Evolutionary conservation across 2,888 invertebrate species (phyloP), one percentile per base, ranked within the genome.

Genomic region (Amphipyra tragopoginis): DNA sequence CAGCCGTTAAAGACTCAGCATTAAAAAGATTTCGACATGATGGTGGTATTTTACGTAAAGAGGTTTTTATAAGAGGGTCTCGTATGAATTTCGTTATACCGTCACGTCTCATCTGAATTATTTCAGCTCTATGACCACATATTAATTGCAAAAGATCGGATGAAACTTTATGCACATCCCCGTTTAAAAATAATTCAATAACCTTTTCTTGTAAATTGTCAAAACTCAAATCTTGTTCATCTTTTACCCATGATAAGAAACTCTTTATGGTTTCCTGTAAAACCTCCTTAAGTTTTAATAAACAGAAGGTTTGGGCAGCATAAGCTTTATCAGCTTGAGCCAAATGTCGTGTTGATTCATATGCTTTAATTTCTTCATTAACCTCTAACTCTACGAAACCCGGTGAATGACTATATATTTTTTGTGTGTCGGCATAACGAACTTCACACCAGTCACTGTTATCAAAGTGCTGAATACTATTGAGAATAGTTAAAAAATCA

Each of bases 251-350:
- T n/a, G 43, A 6, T 44, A 26, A 26, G 43, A 44, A 44, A 44
- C 26, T 15, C 5, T 42, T 42, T 10, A 45, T 45, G n/a, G 45
- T 29, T 29, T 29, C 45, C 8, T 45, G 29, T 13, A 45, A 3
- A n/a, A 13, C 45, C 13, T 45, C 29, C 7, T 13, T 47, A 14
- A 47, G 29, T 34, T 47, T 33, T 14, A 47, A 14, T 47, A 47
- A 47, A 47, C 47, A 47, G 34, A 47, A 47, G 4, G 47, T 47
- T 33, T 47, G 33, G 10, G 43, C 43, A 8, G 47, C 33, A 34
- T 47, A 47, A 14, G 47, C 47, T 8, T 9, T 47, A 47, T 47
- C 47, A 4, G 29, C 29, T 14, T 47, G 47, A 14, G 34, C 33
- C n/a, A 47, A 44, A 44, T 44, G 26, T n/a, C 21, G 26, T 21